These are phyloP conservation scores for Troglohyphantes excavatus DNA, from an alignment of 2,888 invertebrate genomes.

Conservation along the genomic window DNA sequence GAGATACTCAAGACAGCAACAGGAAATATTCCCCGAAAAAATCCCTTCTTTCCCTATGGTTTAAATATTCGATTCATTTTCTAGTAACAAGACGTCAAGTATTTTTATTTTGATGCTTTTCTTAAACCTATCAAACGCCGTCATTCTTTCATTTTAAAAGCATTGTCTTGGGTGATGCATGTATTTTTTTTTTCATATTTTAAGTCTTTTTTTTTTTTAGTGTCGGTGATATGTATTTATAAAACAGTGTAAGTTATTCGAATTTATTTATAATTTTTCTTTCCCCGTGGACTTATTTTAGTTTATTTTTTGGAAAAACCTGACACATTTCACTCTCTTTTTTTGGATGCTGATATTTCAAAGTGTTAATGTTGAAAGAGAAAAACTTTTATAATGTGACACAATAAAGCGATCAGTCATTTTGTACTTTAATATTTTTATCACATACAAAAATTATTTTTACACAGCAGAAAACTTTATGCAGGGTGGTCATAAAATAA, in stretches of 20 bases:
- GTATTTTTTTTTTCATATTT: conserved; percentile 7
- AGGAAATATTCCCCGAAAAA: too few species aligned
- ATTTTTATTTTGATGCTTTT: background rate
- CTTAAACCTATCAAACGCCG: conserved; percentile 9
- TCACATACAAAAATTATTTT: too few species aligned
- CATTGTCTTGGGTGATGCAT: background rate
- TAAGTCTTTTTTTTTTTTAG: conserved; percentile 22
- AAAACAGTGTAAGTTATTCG: conserved; percentile 13
- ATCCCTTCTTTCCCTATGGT: background rate
- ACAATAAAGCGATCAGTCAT: too few species aligned
- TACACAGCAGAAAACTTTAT: too few species aligned
- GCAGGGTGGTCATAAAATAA: too few species aligned
- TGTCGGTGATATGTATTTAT: conserved; percentile 10
- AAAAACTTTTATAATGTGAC: too few species aligned
- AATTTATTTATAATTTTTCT: conserved; percentile 34
- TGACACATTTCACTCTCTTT: too few species aligned
- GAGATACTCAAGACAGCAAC: too few species aligned
- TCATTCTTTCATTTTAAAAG: conserved; percentile 10
- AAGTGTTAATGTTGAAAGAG: too few species aligned
- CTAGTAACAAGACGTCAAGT: conserved; percentile 9
- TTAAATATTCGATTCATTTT: conserved; percentile 31
- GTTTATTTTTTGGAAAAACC: background rate
- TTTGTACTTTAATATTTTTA: too few species aligned
- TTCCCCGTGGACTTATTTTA: background rate
- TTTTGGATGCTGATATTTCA: too few species aligned